Percentiles rank a stretch among this genome's conserved stretches.
Conservation (phyloP, 1,140 invertebrate genomes). For the Ceratina japonica region DNA sequence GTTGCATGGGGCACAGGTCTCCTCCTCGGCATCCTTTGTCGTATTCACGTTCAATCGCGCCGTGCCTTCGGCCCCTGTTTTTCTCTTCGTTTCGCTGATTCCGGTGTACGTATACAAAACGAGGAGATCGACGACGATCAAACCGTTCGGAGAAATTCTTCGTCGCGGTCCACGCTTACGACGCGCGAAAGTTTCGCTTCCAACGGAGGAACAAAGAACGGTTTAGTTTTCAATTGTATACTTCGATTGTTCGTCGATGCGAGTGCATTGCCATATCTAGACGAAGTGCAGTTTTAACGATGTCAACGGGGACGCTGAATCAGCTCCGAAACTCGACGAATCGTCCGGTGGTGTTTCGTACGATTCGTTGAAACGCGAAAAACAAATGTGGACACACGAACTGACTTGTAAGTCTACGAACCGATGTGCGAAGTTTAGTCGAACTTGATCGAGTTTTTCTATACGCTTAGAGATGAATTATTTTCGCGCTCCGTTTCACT, state of each 20-base stretch:
- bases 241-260: no score
- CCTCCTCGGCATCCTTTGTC: conserved; percentile 47
- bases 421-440: background rate
- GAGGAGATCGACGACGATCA: conserved; percentile 11
- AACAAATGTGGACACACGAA: no score
- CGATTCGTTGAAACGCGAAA: no score
- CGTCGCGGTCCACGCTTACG: background rate
- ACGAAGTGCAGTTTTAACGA: background rate
- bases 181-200: background rate
- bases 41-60: conserved; percentile 43
- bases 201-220: background rate
- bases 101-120: conserved; percentile 32
- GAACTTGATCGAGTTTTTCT: background rate
- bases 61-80: conserved; percentile 43
- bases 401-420: no score
- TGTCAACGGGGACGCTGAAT: background rate
- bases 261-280: no score
- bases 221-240: background rate
- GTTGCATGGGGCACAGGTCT: conserved; percentile 57
- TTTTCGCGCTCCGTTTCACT: background rate
- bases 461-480: background rate
- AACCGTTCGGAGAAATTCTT: background rate
- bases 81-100: conserved; percentile 41
- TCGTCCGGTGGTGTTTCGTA: no score
- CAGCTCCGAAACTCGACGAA: background rate